phyloP scores from a whole-genome alignment of 2,113 vertebrate genomes.

The Nestor notabilis region DNA sequence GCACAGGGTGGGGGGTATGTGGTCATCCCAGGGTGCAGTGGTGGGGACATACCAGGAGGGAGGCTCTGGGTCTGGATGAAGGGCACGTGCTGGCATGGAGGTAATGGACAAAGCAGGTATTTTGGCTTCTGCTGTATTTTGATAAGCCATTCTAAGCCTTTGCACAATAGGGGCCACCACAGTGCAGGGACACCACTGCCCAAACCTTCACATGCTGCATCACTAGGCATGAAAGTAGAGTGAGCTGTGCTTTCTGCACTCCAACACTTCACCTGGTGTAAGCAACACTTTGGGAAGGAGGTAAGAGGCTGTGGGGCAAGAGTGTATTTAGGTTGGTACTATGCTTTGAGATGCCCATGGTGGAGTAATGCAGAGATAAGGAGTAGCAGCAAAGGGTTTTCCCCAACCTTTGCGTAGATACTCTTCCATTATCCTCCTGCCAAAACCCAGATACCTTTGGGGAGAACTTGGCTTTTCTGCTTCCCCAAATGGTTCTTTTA shows the following conservation, averaged over 20 bases:
- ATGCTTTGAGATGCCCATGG: neutral
- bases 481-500: neutral
- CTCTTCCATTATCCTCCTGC: neutral
- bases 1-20: fast-evolving
- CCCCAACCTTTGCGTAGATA: neutral
- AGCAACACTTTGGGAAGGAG: neutral
- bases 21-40: neutral
- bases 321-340: neutral
- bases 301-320: neutral
- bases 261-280: neutral
- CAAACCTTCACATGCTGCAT: neutral
- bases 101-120: fast-evolving
- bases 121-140: neutral
- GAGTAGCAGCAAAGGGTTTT: neutral
- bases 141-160: neutral
- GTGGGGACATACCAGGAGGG: neutral
- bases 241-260: neutral
- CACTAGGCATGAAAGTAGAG: neutral
- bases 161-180: neutral
- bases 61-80: neutral
- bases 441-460: neutral
- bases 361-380: neutral
- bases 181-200: neutral
- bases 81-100: fast-evolving
- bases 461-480: neutral